Evolutionary conservation across 2,113 vertebrate species (phyloP), one percentile per base, ranked within the genome.

Genomic region (Struthidea cinerea): DNA sequence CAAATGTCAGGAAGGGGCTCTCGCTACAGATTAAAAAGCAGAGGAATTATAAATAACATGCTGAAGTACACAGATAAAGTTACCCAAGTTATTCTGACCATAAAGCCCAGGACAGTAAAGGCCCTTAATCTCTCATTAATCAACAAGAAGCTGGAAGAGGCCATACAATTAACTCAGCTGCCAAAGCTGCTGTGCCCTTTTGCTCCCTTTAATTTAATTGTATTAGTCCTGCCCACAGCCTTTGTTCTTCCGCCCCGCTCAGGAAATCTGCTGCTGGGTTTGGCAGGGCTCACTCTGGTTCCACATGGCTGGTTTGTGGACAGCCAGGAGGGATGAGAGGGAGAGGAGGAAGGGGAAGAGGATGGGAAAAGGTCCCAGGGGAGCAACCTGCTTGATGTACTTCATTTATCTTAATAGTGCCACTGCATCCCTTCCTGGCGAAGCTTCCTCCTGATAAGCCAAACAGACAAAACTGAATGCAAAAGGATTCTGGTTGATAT

Each of bases 251-350:
- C 0, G 0, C 53, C 53, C 67, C 0, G 0, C 64, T 93, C 90
- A 95, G 88, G 90, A 94, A 93, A 95, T 77, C 86, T 93, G 86
- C 84, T 93, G 78, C 89, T 96, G 93, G 79, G 89, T 90, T 96
- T 94, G 93, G 95, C 92, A 92, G 24, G 35, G 52, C 53, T 85
- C 4, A 0, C 49, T 77, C 89, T 94, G 73, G 55, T 68, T 90
- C 39, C 59, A 67, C 80, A 42, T 22, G 71, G 30, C 80, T 96
- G 92, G 60, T 92, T 86, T 94, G 91, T 10, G 32, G 89, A 67
- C 73, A 94, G 91, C 76, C 89, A 74, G 89, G 50, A 94, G 73
- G 60, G 56, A 93, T 3, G 7, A 71, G 61, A 87, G 41, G 23
- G 42, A 88, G 19, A 46, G 63, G 85, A 96, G 93, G 90, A 91